Conservation (phyloP, 2,113 vertebrate genomes). For the Oxyruncus cristatus region DNA sequence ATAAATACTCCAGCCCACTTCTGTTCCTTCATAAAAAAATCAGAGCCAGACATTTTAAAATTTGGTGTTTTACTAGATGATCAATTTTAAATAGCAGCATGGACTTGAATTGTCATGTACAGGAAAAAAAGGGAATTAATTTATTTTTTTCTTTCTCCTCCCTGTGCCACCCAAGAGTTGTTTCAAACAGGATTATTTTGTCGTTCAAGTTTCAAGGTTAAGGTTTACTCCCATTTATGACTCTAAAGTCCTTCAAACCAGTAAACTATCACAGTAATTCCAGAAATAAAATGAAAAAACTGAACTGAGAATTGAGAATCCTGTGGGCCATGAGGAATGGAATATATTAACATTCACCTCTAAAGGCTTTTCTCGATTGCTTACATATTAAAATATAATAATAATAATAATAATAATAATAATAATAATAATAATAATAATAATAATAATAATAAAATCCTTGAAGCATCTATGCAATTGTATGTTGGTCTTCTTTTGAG, state of each 20-base stretch:
- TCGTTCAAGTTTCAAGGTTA: slow-evolving; percentile 60
- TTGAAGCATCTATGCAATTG: slow-evolving; percentile 53
- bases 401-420: background rate
- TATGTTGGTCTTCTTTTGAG: slow-evolving; percentile 53
- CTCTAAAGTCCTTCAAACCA: slow-evolving; percentile 60
- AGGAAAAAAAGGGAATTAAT: slow-evolving; percentile 9
- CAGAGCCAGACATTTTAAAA: background rate
- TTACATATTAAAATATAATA: slow-evolving; percentile 42
- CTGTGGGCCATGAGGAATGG: slow-evolving; percentile 22
- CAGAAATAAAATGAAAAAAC: slow-evolving; percentile 64
- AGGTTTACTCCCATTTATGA: slow-evolving; percentile 55
- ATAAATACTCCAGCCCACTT: background rate
- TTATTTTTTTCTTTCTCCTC: background rate
- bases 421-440: background rate
- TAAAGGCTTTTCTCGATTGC: background rate
- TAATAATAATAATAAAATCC: background rate
- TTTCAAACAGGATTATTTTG: slow-evolving; percentile 59
- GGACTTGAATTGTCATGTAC: background rate
- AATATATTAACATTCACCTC: slow-evolving; percentile 62
- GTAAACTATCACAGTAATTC: slow-evolving; percentile 59
- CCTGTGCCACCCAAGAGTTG: slow-evolving; percentile 18
- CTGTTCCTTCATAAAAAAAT: background rate
- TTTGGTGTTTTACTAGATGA: background rate
- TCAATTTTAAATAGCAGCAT: slow-evolving; percentile 4
- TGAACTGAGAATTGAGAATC: slow-evolving; percentile 44